Evolutionary conservation across 1,140 invertebrate genomes (phyloP).

Genomic region (Drosophila pruinosa): DNA sequence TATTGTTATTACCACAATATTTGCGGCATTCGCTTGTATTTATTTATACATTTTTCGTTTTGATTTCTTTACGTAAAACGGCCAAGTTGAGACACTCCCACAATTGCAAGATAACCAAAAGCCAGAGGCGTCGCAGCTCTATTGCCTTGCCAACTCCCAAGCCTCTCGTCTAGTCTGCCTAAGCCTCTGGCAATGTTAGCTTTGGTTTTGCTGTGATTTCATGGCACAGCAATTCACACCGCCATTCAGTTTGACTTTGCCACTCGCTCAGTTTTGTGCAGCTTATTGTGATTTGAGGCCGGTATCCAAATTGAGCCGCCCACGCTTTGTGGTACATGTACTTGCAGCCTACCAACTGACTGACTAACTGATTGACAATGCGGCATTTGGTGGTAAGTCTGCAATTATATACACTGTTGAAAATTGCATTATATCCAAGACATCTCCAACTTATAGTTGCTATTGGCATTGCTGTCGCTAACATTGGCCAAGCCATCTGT

Average conservation of each 20-base stretch:
- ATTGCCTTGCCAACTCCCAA: background rate
- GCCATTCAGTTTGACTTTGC: slow-evolving; percentile 77
- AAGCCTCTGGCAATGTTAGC: slow-evolving; percentile 44
- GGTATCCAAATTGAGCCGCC: slow-evolving; percentile 3
- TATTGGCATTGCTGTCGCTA: slow-evolving; percentile 8
- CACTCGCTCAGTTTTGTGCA: slow-evolving; percentile 60
- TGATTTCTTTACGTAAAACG: slow-evolving; percentile 79
- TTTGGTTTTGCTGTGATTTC: slow-evolving; percentile 70
- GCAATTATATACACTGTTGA: background rate
- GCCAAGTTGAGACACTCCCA: slow-evolving; percentile 79
- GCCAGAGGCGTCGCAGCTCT: slow-evolving; percentile 32
- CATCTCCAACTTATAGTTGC: slow-evolving; percentile 2
- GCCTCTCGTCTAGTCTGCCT: slow-evolving; percentile 11
- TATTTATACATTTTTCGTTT: slow-evolving; percentile 62
- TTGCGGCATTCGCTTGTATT: slow-evolving; percentile 73
- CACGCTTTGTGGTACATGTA: background rate
- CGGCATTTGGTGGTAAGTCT: slow-evolving; percentile 64
- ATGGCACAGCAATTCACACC: slow-evolving; percentile 77
- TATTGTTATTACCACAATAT: slow-evolving; percentile 74
- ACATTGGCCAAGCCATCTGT: slow-evolving; percentile 18
- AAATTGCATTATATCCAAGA: background rate
- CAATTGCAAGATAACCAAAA: slow-evolving; percentile 75
- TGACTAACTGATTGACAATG: slow-evolving; percentile 22
- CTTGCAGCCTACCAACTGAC: background rate
- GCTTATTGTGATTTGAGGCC: slow-evolving; percentile 13